These are phyloP conservation scores for Drosophila prosaltans DNA, from an alignment of 1,140 invertebrate genomes.

Conservation along the genomic window DNA sequence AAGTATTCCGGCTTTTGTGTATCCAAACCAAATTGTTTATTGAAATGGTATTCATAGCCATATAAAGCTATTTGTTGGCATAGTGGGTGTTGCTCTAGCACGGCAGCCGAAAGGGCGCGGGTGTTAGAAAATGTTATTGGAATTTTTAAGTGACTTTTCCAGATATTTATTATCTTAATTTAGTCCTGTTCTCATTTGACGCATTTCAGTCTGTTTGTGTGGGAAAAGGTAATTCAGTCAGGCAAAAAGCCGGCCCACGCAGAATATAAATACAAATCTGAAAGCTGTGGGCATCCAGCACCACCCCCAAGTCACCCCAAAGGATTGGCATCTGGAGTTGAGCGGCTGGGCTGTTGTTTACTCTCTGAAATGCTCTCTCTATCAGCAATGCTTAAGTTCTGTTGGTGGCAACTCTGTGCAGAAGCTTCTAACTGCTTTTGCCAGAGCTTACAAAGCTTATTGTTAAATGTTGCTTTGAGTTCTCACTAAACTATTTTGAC, in stretches of 20 bases:
- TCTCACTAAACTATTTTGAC: too few species aligned
- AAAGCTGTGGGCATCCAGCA: neutral
- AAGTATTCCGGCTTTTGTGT: too few species aligned
- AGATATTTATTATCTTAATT: neutral
- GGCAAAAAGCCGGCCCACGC: slow-evolving; percentile 3
- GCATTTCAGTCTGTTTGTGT: neutral
- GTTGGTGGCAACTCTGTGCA: neutral
- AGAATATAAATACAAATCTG: slow-evolving; percentile 3
- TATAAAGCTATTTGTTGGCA: too few species aligned
- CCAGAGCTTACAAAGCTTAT: neutral
- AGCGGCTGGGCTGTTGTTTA: neutral
- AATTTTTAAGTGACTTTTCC: too few species aligned
- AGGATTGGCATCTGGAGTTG: neutral
- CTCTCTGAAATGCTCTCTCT: neutral
- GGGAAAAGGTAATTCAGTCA: slow-evolving; percentile 1
- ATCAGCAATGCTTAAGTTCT: neutral
- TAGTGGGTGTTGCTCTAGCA: too few species aligned
- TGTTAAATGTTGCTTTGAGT: neutral
- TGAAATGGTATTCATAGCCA: too few species aligned
- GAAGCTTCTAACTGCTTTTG: slow-evolving; percentile 1
- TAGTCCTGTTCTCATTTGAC: neutral
- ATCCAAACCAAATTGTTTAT: too few species aligned
- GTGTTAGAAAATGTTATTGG: too few species aligned
- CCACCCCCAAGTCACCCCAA: neutral
- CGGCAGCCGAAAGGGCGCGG: too few species aligned